These are phyloP conservation scores for Diaprepes abbreviatus DNA, from an alignment of 2,888 invertebrate species.

Conservation along the genomic window DNA sequence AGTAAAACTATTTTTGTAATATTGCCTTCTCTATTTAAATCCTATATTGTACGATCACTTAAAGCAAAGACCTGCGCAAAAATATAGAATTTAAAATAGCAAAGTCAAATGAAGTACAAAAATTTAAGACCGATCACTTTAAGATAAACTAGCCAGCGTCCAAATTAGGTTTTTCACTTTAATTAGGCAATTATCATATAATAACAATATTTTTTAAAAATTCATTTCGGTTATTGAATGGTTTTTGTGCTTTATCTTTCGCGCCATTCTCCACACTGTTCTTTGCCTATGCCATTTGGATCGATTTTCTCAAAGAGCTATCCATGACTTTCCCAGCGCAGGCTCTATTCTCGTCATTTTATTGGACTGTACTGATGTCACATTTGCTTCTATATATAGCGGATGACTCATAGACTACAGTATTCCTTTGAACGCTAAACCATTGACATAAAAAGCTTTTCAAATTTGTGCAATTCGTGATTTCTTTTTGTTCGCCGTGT, in stretches of 20 bases:
- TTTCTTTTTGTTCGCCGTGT: slow-evolving; percentile 55
- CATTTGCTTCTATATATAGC: slow-evolving; percentile 64
- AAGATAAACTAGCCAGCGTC: too few species aligned
- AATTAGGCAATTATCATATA: too few species aligned
- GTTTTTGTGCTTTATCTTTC: slow-evolving; percentile 21
- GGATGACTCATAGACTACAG: slow-evolving; percentile 66
- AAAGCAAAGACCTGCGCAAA: too few species aligned
- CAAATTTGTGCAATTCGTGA: slow-evolving; percentile 31
- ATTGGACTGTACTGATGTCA: slow-evolving; percentile 44
- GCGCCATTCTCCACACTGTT: slow-evolving; percentile 30
- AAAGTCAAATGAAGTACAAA: too few species aligned
- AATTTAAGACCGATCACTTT: too few species aligned
- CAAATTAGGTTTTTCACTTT: too few species aligned
- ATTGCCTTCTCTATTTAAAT: too few species aligned
- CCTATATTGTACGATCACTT: too few species aligned
- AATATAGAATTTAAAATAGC: too few species aligned
- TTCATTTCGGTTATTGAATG: too few species aligned
- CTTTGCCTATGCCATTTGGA: slow-evolving; percentile 29
- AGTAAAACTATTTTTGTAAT: too few species aligned
- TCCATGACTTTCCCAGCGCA: slow-evolving; percentile 44
- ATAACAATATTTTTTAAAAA: too few species aligned
- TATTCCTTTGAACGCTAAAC: slow-evolving; percentile 59
- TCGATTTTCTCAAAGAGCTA: slow-evolving; percentile 36
- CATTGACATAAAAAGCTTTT: slow-evolving; percentile 44
- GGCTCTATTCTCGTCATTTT: slow-evolving; percentile 27